Conservation (phyloP, 2,888 invertebrate genomes). For the Dynastes maya region DNA sequence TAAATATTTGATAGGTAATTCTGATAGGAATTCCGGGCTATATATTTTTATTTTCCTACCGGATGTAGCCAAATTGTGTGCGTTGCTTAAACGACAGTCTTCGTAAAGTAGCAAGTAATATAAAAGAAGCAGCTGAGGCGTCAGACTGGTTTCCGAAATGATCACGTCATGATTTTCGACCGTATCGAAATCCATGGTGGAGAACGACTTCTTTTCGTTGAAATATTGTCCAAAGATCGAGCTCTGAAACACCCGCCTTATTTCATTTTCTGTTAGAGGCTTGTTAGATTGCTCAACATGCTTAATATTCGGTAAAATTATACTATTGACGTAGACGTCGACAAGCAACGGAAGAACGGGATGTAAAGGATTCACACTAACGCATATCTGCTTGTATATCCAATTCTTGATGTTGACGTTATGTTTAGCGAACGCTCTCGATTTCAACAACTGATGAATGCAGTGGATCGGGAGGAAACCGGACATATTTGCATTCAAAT, state of each 20-base stretch:
- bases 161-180: conserved; percentile 72
- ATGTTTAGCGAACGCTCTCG: conserved; percentile 95
- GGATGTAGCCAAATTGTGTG: conserved; percentile 78
- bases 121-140: conserved; percentile 90
- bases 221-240: conserved; percentile 84
- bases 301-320: conserved; percentile 81
- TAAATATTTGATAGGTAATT: conserved; percentile 94
- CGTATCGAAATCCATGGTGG: conserved; percentile 73
- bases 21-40: conserved; percentile 89
- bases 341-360: conserved; percentile 93
- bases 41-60: conserved; percentile 87
- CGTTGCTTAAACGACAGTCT: conserved; percentile 86
- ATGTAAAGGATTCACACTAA: conserved; percentile 91
- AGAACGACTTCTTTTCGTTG: conserved; percentile 74
- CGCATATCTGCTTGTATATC: conserved; percentile 95
- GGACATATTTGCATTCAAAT: conserved; percentile 89
- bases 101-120: conserved; percentile 95
- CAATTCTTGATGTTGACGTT: conserved; percentile 97
- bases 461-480: conserved; percentile 97
- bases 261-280: conserved; percentile 92
- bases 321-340: conserved; percentile 95
- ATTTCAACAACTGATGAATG: conserved; percentile 94
- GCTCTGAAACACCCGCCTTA: conserved; percentile 86
- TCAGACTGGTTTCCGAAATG: conserved; percentile 79
- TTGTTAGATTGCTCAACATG: conserved; percentile 89